phyloP scores from a whole-genome alignment of 2,797 vertebrate species.

The Pitangus sulphuratus region DNA sequence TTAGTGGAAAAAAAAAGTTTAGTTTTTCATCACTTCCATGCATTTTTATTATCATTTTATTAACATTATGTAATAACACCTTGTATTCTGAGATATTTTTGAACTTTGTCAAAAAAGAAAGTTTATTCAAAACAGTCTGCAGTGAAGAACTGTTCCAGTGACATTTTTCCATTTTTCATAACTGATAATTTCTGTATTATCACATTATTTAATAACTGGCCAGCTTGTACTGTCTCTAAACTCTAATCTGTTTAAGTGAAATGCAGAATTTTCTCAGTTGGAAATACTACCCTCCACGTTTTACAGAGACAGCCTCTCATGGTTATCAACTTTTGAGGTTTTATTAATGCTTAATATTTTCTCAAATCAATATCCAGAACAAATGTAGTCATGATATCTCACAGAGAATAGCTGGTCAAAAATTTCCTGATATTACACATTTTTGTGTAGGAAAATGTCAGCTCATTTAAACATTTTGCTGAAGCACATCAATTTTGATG shows the following conservation, averaged over 20 bases:
- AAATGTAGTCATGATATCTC: not conserved
- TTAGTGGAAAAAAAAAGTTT: not conserved
- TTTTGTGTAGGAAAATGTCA: not conserved
- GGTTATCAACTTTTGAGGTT: not conserved
- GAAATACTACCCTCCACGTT: not conserved
- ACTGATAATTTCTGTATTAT: not conserved
- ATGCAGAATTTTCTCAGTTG: not conserved
- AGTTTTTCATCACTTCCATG: not conserved
- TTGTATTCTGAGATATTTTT: not conserved
- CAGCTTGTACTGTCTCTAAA: not conserved
- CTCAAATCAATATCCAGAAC: not conserved
- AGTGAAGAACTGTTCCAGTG: not conserved
- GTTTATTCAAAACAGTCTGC: not conserved
- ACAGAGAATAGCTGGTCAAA: not conserved
- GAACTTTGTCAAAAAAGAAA: not conserved
- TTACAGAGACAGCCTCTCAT: not conserved
- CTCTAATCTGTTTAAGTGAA: not conserved
- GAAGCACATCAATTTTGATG: not conserved
- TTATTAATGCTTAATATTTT: not conserved
- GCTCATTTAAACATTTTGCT: not conserved
- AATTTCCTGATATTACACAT: not conserved
- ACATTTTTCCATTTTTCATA: not conserved
- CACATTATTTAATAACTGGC: not conserved
- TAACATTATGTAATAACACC: not conserved
- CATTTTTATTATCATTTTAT: not conserved